phyloP scores from a whole-genome alignment of 1,140 invertebrate genomes.

The Steinernema khuongi region DNA sequence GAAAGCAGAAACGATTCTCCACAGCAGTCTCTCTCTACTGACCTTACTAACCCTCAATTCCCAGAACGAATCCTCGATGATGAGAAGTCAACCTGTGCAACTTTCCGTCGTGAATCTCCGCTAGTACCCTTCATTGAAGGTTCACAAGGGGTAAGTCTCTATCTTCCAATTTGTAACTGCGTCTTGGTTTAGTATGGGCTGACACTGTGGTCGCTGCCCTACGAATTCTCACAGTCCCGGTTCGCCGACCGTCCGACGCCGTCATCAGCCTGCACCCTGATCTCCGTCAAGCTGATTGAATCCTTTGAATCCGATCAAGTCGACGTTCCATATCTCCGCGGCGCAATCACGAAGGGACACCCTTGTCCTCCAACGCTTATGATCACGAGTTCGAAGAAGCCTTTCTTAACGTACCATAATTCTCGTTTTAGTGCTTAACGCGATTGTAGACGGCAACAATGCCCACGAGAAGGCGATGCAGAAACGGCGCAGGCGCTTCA shows the following conservation, averaged over 20 bases:
- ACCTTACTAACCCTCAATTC: conserved; percentile 8
- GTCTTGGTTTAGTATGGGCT: not conserved
- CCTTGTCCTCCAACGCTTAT: not conserved
- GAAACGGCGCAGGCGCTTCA: not conserved
- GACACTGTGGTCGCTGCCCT: not conserved
- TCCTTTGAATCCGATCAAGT: not conserved
- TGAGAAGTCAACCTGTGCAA: no score
- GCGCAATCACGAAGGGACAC: not conserved
- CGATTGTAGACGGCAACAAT: not conserved
- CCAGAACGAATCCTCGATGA: no score
- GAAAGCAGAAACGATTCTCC: not conserved
- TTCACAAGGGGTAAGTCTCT: not conserved
- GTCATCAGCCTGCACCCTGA: not conserved
- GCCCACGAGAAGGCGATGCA: not conserved
- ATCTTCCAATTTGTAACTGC: no score
- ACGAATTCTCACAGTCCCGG: not conserved
- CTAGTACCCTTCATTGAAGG: no score
- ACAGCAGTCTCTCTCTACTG: not conserved
- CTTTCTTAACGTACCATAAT: no score
- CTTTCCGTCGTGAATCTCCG: no score
- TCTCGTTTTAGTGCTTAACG: not conserved
- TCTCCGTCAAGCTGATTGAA: not conserved
- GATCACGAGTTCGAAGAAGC: no score
- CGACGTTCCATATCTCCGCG: not conserved
- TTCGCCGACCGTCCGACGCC: not conserved